Evolutionary conservation across 2,797 vertebrate genomes (phyloP).

Genomic region (Lycodopsis pacificus): DNA sequence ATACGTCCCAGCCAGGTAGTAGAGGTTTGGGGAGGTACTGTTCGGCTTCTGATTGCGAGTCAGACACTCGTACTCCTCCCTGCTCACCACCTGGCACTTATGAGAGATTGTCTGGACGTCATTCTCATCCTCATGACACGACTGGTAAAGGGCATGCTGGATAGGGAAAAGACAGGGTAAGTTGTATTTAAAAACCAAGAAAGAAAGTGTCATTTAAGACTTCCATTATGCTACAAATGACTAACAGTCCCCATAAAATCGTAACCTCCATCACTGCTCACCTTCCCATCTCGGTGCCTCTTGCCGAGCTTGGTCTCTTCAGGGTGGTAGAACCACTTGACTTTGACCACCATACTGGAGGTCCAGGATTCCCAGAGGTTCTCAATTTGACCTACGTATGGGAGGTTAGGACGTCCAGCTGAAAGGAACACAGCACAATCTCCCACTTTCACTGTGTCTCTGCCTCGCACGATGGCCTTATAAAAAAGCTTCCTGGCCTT

Average conservation of each 20-base stretch:
- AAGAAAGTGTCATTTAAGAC: background rate
- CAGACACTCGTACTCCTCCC: slow-evolving; percentile 96
- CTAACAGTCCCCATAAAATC: background rate
- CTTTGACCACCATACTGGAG: slow-evolving; percentile 97
- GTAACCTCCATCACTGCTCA: slow-evolving; percentile 37
- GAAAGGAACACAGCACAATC: slow-evolving; percentile 98
- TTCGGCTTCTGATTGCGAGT: slow-evolving; percentile 93
- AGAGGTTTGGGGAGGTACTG: slow-evolving; percentile 88
- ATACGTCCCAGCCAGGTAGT: slow-evolving; percentile 98
- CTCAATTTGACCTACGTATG: slow-evolving; percentile 97
- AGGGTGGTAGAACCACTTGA: slow-evolving; percentile 99
- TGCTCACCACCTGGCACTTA: slow-evolving; percentile 97
- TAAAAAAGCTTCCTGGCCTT: slow-evolving; percentile 97
- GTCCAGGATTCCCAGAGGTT: slow-evolving; percentile 99
- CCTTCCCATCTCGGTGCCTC: slow-evolving; percentile 91
- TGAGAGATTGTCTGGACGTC: slow-evolving; percentile 99
- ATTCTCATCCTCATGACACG: slow-evolving; percentile 97
- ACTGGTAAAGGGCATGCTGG: slow-evolving; percentile 97
- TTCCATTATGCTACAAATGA: background rate
- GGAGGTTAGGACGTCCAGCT: slow-evolving; percentile 93
- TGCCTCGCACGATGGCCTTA: slow-evolving; percentile 95
- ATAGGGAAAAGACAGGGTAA: slow-evolving; percentile 20
- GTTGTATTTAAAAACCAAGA: slow-evolving; percentile 5
- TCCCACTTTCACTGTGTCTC: slow-evolving; percentile 92
- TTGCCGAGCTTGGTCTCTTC: slow-evolving; percentile 97